Conservation (phyloP, 2,797 vertebrate species). For the Myotis myotis region DNA sequence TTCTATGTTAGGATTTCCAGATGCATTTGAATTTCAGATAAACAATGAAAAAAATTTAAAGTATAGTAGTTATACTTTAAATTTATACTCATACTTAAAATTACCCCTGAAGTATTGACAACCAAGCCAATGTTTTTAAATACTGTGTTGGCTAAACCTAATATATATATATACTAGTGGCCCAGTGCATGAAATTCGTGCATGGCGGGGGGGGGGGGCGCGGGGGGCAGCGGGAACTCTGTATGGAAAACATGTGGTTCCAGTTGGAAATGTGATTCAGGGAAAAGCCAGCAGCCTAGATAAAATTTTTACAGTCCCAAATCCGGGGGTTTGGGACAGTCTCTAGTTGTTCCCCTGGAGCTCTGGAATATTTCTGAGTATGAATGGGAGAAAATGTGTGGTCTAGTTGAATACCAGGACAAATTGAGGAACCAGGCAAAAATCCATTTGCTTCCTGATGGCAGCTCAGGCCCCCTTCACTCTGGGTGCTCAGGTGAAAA, state of each 20-base stretch:
- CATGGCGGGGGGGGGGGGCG: no score
- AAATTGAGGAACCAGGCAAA: neutral
- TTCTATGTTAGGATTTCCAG: neutral
- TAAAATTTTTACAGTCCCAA: slow-evolving; percentile 53
- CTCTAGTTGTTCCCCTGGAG: neutral
- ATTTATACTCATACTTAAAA: neutral
- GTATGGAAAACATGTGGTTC: slow-evolving; percentile 25
- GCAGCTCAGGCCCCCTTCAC: neutral
- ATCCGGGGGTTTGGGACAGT: neutral
- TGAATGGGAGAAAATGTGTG: slow-evolving; percentile 22
- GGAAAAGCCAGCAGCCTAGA: neutral
- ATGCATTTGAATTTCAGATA: slow-evolving; percentile 24
- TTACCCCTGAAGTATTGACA: neutral
- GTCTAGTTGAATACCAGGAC: neutral
- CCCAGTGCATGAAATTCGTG: no score
- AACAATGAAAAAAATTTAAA: neutral
- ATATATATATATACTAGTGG: no score
- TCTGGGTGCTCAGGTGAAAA: neutral
- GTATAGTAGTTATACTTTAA: slow-evolving; percentile 12
- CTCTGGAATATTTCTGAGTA: slow-evolving; percentile 31
- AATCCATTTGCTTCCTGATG: neutral
- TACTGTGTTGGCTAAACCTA: neutral
- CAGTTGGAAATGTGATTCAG: slow-evolving; percentile 44
- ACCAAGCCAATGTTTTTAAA: neutral
- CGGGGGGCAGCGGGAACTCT: neutral